Percentiles rank a stretch among this genome's conserved stretches.
Conservation (phyloP, 2,888 invertebrate genomes). For the Yponomeuta evonymella region DNA sequence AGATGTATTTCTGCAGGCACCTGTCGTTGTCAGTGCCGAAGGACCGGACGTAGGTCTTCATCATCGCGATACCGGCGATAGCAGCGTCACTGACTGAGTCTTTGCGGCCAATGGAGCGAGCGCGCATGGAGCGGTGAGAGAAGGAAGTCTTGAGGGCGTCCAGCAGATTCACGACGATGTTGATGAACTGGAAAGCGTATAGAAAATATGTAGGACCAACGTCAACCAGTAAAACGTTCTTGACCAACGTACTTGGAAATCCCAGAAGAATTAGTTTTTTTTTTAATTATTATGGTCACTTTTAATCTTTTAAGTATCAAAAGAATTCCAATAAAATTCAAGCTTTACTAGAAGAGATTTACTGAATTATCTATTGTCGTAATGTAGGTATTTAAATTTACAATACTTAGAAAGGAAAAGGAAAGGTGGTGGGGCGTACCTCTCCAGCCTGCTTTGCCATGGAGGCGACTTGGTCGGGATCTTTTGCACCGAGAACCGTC, state of each 20-base stretch:
- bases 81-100: conserved; percentile 94
- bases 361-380: neutral
- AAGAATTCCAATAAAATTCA: neutral
- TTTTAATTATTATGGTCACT: neutral
- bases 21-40: conserved; percentile 85
- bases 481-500: conserved; percentile 92
- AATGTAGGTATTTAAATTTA: conserved; percentile 6
- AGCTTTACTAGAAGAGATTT: neutral
- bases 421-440: conserved; percentile 82
- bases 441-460: conserved; percentile 97
- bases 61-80: conserved; percentile 90
- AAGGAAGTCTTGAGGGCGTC: conserved; percentile 95
- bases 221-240: no score
- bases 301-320: neutral
- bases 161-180: conserved; percentile 92
- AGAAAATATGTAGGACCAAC: neutral
- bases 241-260: neutral
- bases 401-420: conserved; percentile 41
- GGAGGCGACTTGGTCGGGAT: conserved; percentile 93
- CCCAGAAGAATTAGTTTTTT: neutral
- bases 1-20: conserved; percentile 91
- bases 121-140: conserved; percentile 91
- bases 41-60: conserved; percentile 92
- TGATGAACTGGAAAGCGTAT: conserved; percentile 83
- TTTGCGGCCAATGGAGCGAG: conserved; percentile 89